Conservation (phyloP, 2,888 invertebrate genomes). For the Acrocyrtus sp. region DNA sequence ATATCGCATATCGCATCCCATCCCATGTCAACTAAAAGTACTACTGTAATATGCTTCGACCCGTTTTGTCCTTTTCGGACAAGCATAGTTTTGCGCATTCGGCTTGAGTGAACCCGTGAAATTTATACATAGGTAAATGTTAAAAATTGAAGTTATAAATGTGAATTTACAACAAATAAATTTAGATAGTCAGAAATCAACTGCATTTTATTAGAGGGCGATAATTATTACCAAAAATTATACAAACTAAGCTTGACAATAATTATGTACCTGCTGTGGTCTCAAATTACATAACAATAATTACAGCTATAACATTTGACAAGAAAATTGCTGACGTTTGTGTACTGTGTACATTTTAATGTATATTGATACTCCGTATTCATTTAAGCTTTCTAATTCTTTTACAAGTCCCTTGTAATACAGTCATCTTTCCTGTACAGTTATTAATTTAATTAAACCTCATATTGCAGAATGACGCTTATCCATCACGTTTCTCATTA, state of each 20-base stretch:
- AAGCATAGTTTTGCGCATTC: too few relatives aligned
- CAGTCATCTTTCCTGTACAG: conserved; percentile 14
- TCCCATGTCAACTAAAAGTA: too few relatives aligned
- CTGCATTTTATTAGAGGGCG: conserved; percentile 40
- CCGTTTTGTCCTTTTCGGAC: too few relatives aligned
- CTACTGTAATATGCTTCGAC: too few relatives aligned
- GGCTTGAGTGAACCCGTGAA: too few relatives aligned
- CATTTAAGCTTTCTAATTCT: conserved; percentile 21
- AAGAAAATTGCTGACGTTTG: conserved; percentile 30
- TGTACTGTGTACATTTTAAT: conserved; percentile 17
- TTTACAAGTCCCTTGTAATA: conserved; percentile 20
- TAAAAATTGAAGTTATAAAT: background rate
- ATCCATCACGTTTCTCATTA: background rate
- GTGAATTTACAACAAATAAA: background rate
- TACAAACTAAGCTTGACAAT: conserved; percentile 44
- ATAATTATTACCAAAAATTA: conserved; percentile 35
- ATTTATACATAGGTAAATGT: too few relatives aligned
- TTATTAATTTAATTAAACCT: background rate
- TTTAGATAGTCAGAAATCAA: conserved; percentile 12
- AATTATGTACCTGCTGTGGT: conserved; percentile 20
- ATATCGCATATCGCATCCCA: too few relatives aligned
- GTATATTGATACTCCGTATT: conserved; percentile 17
- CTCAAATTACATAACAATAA: conserved; percentile 19
- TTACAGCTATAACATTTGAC: conserved; percentile 16
- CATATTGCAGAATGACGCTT: background rate